Conservation (phyloP, 2,888 invertebrate species). For the Nasonia oneida region DNA sequence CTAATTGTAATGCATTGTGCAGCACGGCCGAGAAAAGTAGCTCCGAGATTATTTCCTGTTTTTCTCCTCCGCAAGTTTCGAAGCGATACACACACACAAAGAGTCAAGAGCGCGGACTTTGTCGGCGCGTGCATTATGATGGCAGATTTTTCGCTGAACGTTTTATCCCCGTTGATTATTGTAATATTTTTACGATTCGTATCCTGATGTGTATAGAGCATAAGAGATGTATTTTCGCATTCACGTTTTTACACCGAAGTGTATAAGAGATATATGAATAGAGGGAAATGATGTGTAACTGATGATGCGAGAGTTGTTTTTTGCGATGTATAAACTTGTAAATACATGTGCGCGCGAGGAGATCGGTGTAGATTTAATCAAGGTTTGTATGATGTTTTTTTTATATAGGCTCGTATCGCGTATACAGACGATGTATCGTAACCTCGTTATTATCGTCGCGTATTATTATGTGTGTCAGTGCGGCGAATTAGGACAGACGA, state of each 20-base stretch:
- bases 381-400: constrained; percentile 39
- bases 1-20: constrained; percentile 32
- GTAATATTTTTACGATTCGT: neutral
- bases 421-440: neutral
- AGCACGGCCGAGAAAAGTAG: neutral
- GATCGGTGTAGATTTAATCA: constrained; percentile 30
- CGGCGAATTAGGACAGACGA: neutral
- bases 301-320: neutral
- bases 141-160: neutral
- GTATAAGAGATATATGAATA: neutral
- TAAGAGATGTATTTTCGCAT: neutral
- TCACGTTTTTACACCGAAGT: constrained; percentile 37
- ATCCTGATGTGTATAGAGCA: neutral
- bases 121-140: neutral
- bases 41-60: neutral
- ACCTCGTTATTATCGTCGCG: too few species aligned
- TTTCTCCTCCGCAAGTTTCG: neutral
- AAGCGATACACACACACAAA: neutral
- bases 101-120: neutral
- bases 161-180: neutral
- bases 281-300: neutral
- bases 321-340: constrained; percentile 9
- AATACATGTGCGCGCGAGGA: neutral
- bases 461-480: neutral
- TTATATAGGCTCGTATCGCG: neutral